A percentile compares a stretch with the other conserved stretches of the same genome.
Evolutionary conservation across 2,113 vertebrate genomes (phyloP).

Genomic region (Lamprotornis superbus): DNA sequence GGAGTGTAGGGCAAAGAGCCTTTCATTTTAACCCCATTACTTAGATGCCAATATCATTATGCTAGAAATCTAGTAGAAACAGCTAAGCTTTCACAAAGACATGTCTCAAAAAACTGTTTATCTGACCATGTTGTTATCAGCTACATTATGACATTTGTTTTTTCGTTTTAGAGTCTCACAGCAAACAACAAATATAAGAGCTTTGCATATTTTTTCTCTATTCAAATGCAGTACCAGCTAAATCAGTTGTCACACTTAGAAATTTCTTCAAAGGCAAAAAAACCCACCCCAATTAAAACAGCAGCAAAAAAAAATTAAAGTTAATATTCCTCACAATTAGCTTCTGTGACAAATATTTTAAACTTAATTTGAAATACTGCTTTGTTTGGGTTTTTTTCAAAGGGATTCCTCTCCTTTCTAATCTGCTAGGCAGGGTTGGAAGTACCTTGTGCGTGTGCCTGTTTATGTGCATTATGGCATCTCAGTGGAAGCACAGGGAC

Average conservation of each 20-base stretch:
- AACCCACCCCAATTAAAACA: neutral
- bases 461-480: neutral
- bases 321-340: neutral
- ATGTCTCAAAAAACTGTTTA: neutral
- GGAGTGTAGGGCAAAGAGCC: neutral
- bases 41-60: neutral
- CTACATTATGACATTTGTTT: neutral
- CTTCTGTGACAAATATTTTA: neutral
- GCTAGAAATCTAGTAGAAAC: neutral
- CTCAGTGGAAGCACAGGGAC: neutral
- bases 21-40: neutral
- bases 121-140: neutral
- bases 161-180: neutral
- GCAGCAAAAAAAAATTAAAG: neutral
- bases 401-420: neutral
- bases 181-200: neutral
- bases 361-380: neutral
- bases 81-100: neutral
- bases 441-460: neutral
- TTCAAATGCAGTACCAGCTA: neutral
- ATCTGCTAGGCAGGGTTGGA: neutral
- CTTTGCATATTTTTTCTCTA: neutral
- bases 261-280: neutral
- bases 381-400: neutral
- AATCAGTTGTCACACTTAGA: neutral